These are phyloP conservation scores for Chanos chanos DNA, from an alignment of 2,797 vertebrate species.

Conservation along the genomic window DNA sequence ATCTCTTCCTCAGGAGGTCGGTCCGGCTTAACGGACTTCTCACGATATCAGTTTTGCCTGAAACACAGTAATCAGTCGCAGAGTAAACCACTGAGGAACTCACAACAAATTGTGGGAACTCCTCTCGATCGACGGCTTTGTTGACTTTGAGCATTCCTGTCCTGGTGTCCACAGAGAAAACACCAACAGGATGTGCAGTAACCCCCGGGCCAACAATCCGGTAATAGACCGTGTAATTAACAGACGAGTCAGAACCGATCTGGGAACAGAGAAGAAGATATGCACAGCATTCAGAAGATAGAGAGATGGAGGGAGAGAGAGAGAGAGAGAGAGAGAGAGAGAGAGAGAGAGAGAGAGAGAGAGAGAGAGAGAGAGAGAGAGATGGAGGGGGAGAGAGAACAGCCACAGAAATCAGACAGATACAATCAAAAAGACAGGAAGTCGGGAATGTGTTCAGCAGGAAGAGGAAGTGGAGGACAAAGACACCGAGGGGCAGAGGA, in stretches of 20 bases:
- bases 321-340: neutral
- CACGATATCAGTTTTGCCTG: too few species aligned
- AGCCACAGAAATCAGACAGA: neutral
- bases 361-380: neutral
- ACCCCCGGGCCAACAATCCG: slow-evolving; percentile 45
- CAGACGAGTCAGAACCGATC: slow-evolving; percentile 51
- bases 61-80: too few species aligned
- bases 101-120: slow-evolving; percentile 40
- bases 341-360: neutral
- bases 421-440: too few species aligned
- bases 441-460: too few species aligned
- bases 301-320: neutral
- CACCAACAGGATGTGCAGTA: slow-evolving; percentile 13
- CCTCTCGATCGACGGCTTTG: slow-evolving; percentile 48
- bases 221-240: slow-evolving; percentile 45
- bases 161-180: slow-evolving; percentile 28
- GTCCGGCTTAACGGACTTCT: too few species aligned
- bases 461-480: neutral
- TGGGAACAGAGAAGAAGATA: slow-evolving; percentile 15
- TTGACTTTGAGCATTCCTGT: slow-evolving; percentile 42
- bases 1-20: too few species aligned
- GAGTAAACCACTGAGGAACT: too few species aligned
- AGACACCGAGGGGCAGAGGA: neutral
- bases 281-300: neutral
- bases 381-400: neutral